These are phyloP conservation scores for Argyresthia albistria DNA, from an alignment of 2,888 invertebrate species.

Conservation along the genomic window DNA sequence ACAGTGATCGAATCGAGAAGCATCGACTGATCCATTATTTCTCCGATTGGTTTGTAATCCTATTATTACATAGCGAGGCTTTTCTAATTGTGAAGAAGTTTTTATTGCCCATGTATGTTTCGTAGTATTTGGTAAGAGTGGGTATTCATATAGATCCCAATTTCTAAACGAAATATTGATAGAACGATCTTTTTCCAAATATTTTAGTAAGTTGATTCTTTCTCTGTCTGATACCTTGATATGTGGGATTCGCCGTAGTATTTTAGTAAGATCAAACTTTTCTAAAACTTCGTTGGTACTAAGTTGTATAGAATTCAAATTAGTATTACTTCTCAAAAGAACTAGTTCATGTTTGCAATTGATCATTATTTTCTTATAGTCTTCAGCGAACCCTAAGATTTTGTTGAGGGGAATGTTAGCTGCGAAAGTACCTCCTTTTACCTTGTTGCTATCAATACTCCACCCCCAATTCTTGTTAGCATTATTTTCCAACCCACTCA, in stretches of 20 bases:
- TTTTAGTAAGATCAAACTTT: constrained; percentile 7
- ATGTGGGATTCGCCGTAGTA: constrained; percentile 1
- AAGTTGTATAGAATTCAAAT: constrained; percentile 21
- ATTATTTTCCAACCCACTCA: constrained; percentile 12
- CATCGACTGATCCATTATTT: constrained; percentile 17
- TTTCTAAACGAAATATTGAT: constrained; percentile 22
- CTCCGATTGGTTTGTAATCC: constrained; percentile 34
- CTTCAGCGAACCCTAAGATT: constrained; percentile 12
- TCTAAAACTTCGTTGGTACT: constrained; percentile 8
- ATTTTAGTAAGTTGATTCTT: constrained; percentile 8
- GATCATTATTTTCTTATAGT: constrained; percentile 32
- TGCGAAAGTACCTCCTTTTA: not conserved
- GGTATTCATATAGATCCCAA: constrained; percentile 36
- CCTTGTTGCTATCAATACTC: not conserved
- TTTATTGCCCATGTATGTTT: constrained; percentile 27
- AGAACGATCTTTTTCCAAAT: constrained; percentile 19
- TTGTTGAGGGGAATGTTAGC: constrained; percentile 12
- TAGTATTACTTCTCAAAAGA: constrained; percentile 22
- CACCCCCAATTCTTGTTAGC: constrained; percentile 6
- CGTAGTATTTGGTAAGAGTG: constrained; percentile 22
- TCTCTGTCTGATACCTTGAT: constrained; percentile 13
- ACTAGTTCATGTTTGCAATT: constrained; percentile 37
- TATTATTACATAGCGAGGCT: constrained; percentile 32
- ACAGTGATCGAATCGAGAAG: constrained; percentile 19
- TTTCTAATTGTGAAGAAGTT: constrained; percentile 28